phyloP scores from a whole-genome alignment of 2,888 invertebrate species.

The Nomada fucata region DNA sequence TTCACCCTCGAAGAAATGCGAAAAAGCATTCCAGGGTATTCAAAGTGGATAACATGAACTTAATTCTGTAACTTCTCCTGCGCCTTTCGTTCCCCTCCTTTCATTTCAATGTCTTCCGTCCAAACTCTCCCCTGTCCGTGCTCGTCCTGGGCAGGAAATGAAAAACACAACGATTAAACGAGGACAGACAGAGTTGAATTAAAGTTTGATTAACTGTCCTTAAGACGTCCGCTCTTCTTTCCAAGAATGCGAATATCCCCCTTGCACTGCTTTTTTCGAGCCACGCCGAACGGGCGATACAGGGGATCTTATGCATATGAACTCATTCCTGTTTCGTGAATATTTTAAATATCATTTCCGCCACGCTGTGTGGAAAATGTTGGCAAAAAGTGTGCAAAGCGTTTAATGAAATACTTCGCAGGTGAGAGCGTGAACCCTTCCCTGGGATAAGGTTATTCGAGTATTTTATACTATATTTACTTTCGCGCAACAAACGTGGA shows the following conservation, averaged over 20 bases:
- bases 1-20: too few relatives aligned
- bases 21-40: background rate
- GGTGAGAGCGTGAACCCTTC: too few relatives aligned
- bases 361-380: background rate
- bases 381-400: background rate
- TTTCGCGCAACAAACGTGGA: background rate
- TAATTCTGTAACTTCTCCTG: background rate
- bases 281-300: slow-evolving; percentile 10
- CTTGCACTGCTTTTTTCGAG: slow-evolving; percentile 7
- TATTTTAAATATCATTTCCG: slow-evolving; percentile 7
- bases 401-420: background rate
- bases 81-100: background rate
- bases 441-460: background rate
- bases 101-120: background rate
- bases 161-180: slow-evolving; percentile 47
- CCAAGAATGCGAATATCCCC: background rate
- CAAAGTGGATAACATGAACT: background rate
- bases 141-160: slow-evolving; percentile 20
- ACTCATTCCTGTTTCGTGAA: background rate
- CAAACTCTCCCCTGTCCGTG: slow-evolving; percentile 7
- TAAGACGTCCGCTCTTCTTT: slow-evolving; percentile 6
- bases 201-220: slow-evolving; percentile 53
- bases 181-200: slow-evolving; percentile 35
- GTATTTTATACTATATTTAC: background rate
- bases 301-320: background rate